A percentile compares a stretch with the other conserved stretches of the same genome.
Evolutionary conservation across 2,797 vertebrate genomes (phyloP).

Genomic region (Mareca strepera): DNA sequence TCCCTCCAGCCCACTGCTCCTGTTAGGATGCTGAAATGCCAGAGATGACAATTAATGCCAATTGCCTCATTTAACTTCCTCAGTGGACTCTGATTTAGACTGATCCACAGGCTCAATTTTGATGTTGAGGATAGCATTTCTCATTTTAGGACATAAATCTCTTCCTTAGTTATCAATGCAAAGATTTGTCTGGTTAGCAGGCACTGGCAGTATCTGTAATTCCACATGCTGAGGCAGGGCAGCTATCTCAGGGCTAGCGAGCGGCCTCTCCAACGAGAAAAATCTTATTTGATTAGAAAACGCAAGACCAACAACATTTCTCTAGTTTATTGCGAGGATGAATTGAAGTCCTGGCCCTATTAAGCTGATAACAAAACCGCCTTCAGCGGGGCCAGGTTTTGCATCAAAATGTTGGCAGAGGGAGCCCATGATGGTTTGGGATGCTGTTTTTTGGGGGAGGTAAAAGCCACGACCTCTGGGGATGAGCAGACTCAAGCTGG

Average conservation of each 20-base stretch:
- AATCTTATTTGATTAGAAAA: conserved; percentile 52
- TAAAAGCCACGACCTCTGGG: background rate
- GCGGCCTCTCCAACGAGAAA: background rate
- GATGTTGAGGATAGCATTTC: conserved; percentile 31
- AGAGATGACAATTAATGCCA: background rate
- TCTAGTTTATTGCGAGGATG: conserved; percentile 53
- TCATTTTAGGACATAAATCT: conserved; percentile 55
- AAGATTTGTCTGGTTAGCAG: conserved; percentile 55
- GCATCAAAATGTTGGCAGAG: background rate
- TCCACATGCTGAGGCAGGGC: background rate
- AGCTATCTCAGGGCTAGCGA: background rate
- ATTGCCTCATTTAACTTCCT: conserved; percentile 15
- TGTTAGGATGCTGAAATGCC: background rate
- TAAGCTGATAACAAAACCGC: conserved; percentile 41
- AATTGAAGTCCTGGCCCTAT: conserved; percentile 56
- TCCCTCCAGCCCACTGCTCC: background rate
- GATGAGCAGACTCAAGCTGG: background rate
- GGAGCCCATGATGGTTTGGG: background rate
- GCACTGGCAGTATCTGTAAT: conserved; percentile 2
- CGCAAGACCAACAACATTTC: conserved; percentile 11
- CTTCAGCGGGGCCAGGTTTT: background rate
- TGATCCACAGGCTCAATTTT: conserved; percentile 3
- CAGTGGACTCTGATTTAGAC: background rate
- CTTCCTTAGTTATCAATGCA: conserved; percentile 53
- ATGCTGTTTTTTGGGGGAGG: background rate